Percentiles rank a stretch among this genome's conserved stretches.
These are phyloP conservation scores for Cygnus buccinator DNA, from an alignment of 2,113 vertebrate genomes.

Conservation along the genomic window DNA sequence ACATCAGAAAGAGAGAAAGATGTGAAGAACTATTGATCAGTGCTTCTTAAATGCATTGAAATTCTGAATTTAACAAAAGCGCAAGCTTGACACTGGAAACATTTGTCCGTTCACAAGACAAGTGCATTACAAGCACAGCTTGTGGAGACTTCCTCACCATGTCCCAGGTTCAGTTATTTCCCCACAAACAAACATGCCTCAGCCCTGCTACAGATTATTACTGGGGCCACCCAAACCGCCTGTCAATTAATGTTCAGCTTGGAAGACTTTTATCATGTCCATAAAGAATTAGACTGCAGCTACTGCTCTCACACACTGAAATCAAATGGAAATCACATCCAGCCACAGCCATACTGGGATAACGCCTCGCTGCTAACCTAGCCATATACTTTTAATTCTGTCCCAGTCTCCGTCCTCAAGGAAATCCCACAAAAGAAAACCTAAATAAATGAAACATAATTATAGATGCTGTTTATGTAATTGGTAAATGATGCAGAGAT, in stretches of 20 bases:
- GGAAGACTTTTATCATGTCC: background rate
- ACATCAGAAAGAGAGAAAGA: constrained; percentile 25
- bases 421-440: constrained; percentile 39
- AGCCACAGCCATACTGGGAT: background rate
- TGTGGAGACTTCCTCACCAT: fast-evolving
- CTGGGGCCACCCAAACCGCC: background rate
- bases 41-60: background rate
- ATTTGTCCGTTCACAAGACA: background rate
- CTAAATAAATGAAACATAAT: constrained; percentile 42
- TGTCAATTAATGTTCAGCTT: background rate
- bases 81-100: background rate
- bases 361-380: background rate
- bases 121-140: fast-evolving
- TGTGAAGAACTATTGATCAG: constrained; percentile 38
- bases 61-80: background rate
- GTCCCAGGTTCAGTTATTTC: background rate
- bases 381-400: background rate
- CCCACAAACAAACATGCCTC: background rate
- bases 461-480: constrained; percentile 23
- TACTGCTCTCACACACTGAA: background rate
- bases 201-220: background rate
- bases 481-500: constrained; percentile 27
- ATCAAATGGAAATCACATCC: background rate
- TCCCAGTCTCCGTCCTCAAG: background rate
- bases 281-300: background rate